Conservation (phyloP, 1,140 invertebrate genomes). For the Drosophila albomicans region DNA sequence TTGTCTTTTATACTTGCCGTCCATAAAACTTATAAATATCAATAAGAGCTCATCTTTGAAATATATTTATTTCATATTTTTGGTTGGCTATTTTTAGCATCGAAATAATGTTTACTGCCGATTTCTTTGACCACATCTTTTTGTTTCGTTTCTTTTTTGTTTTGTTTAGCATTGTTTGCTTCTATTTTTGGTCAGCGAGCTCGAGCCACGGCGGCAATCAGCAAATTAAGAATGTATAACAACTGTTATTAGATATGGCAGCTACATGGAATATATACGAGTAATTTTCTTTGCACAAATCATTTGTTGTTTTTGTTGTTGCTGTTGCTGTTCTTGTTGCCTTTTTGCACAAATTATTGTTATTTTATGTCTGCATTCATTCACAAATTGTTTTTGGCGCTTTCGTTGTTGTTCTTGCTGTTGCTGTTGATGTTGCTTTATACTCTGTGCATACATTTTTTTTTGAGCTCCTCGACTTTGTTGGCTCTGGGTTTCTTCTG, state of each 20-base stretch:
- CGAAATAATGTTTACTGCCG: background rate
- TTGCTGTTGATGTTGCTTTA: conserved; percentile 24
- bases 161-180: conserved; percentile 1
- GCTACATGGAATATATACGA: conserved; percentile 54
- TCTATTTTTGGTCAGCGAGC: conserved; percentile 38
- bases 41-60: background rate
- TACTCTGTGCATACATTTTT: conserved; percentile 13
- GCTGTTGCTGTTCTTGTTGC: conserved; percentile 30
- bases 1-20: too few species aligned
- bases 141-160: background rate
- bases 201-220: conserved; percentile 24
- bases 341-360: conserved; percentile 71
- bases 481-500: conserved; percentile 2
- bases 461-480: conserved; percentile 11
- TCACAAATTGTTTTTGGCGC: conserved; percentile 67
- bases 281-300: conserved; percentile 60
- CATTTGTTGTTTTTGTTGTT: conserved; percentile 38
- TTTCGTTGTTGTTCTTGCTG: conserved; percentile 38
- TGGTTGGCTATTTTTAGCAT: conserved; percentile 13
- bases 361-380: conserved; percentile 82
- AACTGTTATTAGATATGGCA: conserved; percentile 60
- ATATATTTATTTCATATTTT: background rate
- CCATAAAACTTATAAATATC: too few species aligned
- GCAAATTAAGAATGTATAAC: conserved; percentile 62
- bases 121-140: too few species aligned